Base-by-base conservation (phyloP, 2,888 invertebrate genomes). In the Cylloceria caligata region DNA sequence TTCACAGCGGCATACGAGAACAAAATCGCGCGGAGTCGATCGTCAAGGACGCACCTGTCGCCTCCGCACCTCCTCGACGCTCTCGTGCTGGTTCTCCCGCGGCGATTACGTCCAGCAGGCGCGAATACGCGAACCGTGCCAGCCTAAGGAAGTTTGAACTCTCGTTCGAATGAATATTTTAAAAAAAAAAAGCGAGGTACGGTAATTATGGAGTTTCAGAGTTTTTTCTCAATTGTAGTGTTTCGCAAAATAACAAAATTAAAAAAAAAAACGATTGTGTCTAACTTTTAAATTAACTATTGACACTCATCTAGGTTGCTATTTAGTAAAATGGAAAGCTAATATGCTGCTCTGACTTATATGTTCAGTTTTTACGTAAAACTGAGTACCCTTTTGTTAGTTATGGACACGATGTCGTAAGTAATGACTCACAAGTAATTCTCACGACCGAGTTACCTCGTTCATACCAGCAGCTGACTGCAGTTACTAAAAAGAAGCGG, bases 1-100 rank as follows among this genome's bases (percentile, higher is more conserved):
- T 67, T 72, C 76, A 52, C 67, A 52, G 60, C 72, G 42, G 67
- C 65, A 42, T 67, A 72, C 49, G 62, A 73, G 60, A 62, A 72
- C 52, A 68, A 60, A 68, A 72, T 80, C 75, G 83, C 78, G 73
- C 72, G 65, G 83, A 84, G 83, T 84, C 80, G 83, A 82, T 81
- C 83, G 78, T 87, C 88, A 88, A 88, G 88, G 88, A 88, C 88
- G 86, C 85, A 86, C 85, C 86, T 84, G 86, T 83, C 84, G 84
- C 81, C 74, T 84, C 78, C 77, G 73, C 80, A 71, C 79, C 81
- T 83, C 82, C 57, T 49, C 71, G 39, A 47, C 69, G 52, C 34
- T 71, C 69, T 77, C 69, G 60, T 60, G 78, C 74, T 42, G 74
- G 64, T 79, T 82, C 78, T 79, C 78, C 81, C 57, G 83, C 64